A percentile compares a stretch with the other conserved stretches of the same genome.
Evolutionary conservation across 2,888 invertebrate genomes (phyloP).

Genomic region (Parthenolecanium corni): DNA sequence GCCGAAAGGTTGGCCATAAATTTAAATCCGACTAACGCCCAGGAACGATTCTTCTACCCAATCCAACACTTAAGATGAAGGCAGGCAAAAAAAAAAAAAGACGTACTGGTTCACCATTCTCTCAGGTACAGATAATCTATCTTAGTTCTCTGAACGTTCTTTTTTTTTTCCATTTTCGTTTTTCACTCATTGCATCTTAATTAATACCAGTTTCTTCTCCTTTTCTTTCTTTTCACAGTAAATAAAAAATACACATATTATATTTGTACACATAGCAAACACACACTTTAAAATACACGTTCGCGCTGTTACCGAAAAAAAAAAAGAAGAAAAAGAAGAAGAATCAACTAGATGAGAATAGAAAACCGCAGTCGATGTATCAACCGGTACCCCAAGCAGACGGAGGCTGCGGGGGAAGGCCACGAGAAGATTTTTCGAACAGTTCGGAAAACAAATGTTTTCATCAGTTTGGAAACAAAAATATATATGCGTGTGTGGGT

Average conservation of each 20-base stretch:
- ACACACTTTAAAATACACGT: no score
- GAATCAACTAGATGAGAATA: background rate
- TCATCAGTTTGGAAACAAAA: no score
- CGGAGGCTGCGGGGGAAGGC: no score
- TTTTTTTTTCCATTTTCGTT: background rate
- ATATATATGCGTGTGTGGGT: no score
- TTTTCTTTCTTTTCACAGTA: background rate
- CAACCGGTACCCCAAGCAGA: background rate
- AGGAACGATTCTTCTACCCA: no score
- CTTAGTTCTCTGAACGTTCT: conserved; percentile 4
- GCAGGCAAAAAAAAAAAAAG: conserved; percentile 11
- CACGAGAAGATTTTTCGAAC: no score
- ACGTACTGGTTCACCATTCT: conserved; percentile 15
- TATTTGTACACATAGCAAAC: no score
- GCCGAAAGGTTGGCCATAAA: conserved; percentile 23
- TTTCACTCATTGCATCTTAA: conserved; percentile 9
- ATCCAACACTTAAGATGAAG: no score
- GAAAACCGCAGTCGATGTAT: conserved; percentile 2
- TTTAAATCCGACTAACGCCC: conserved; percentile 21
- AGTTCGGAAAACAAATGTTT: no score
- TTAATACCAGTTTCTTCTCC: conserved; percentile 22
- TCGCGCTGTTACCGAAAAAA: background rate
- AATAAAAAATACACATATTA: no score
- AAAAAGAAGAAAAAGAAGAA: conserved; percentile 1
- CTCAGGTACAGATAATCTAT: conserved; percentile 20